Evolutionary conservation across 2,797 vertebrate genomes (phyloP).

Genomic region (Melanotaenia nigrans): DNA sequence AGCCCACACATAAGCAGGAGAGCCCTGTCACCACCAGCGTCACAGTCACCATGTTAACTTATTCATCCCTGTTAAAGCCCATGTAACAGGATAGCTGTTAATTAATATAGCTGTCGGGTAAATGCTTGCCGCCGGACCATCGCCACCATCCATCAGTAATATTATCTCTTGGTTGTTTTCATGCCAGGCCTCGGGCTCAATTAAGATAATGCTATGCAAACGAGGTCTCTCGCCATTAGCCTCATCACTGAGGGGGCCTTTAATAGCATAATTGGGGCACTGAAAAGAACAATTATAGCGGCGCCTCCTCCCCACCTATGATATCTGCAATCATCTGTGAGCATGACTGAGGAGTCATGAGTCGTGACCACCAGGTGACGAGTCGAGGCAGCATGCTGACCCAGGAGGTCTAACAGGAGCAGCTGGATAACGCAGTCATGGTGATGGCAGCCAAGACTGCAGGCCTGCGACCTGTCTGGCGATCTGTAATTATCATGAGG

Average conservation of each 20-base stretch:
- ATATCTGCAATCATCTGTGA: conserved; percentile 88
- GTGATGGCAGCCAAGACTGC: conserved; percentile 32
- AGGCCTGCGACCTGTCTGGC: conserved; percentile 24
- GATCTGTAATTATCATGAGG: conserved; percentile 53
- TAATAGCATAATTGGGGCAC: conserved; percentile 96
- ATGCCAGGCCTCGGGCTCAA: conserved; percentile 87
- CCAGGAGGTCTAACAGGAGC: conserved; percentile 54
- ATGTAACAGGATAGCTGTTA: conserved; percentile 93
- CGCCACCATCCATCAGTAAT: conserved; percentile 90
- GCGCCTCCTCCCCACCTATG: conserved; percentile 70
- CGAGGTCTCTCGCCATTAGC: conserved; percentile 92
- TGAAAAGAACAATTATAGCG: conserved; percentile 92
- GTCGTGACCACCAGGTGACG: conserved; percentile 34
- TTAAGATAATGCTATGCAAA: conserved; percentile 99
- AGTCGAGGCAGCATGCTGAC: conserved; percentile 47
- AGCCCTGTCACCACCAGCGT: conserved; percentile 66
- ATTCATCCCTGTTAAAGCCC: conserved; percentile 86
- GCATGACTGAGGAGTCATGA: conserved; percentile 75
- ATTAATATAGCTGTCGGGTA: conserved; percentile 98
- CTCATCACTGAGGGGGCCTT: conserved; percentile 85
- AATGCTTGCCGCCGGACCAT: conserved; percentile 88
- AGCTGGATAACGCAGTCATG: conserved; percentile 49
- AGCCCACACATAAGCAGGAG: conserved; percentile 66
- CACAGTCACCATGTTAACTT: conserved; percentile 80
- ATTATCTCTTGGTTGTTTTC: conserved; percentile 85